Evolutionary conservation across 2,888 invertebrate genomes (phyloP).

Genomic region (Machimus rusticus): DNA sequence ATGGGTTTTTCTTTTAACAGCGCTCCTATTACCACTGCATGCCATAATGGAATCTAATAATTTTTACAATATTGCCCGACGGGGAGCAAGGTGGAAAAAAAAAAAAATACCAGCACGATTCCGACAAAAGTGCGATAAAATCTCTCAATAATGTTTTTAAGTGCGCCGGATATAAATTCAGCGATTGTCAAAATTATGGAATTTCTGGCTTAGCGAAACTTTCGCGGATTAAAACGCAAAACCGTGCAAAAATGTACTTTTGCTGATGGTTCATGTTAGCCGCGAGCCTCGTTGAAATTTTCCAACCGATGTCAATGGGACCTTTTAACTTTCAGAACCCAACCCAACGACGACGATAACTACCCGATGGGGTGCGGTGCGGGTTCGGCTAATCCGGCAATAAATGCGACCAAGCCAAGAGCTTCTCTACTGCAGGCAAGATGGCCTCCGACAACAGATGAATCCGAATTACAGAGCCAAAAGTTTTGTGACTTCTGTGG

Average conservation of each 20-base stretch:
- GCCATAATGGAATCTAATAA: slow-evolving; percentile 8
- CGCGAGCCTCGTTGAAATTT: neutral
- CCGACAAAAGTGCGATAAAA: neutral
- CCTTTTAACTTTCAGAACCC: neutral
- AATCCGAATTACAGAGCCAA: neutral
- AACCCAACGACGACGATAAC: neutral
- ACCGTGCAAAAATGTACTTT: neutral
- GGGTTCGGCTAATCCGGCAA: neutral
- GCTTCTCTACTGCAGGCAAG: neutral
- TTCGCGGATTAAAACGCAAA: neutral
- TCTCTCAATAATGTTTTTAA: neutral
- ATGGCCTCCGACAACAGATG: neutral
- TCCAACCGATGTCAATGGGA: neutral
- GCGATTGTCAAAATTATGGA: neutral
- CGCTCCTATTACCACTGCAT: neutral
- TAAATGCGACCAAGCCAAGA: neutral
- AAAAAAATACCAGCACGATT: neutral
- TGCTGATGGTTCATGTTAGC: neutral
- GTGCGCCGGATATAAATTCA: neutral
- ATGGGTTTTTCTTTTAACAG: slow-evolving; percentile 3
- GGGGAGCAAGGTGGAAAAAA: neutral
- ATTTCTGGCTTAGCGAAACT: neutral
- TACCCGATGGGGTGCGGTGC: neutral
- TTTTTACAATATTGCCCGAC: neutral
- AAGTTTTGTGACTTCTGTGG: slow-evolving; percentile 1